Base-by-base conservation (phyloP, 1,140 invertebrate genomes). In the Trinorchestia longiramus region DNA sequence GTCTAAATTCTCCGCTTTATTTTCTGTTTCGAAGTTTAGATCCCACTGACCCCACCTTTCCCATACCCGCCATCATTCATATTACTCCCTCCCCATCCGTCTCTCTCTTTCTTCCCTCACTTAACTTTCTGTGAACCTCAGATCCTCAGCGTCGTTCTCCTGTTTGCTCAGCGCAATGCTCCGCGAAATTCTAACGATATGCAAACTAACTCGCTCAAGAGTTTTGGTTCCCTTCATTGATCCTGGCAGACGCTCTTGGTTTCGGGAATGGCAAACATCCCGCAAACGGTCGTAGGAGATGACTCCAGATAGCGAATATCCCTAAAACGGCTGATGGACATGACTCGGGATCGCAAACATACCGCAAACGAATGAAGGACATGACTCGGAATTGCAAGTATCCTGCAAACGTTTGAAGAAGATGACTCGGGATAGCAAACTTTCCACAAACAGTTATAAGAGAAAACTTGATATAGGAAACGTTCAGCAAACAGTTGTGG, bases 171-270 rank as follows among this genome's bases (percentile, higher is more conserved):
- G 57, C 40, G 43, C 95, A 42, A 40, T 53, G 62, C 43, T 43
- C 77, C 94, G 57, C 47, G 62, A 57, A 87, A 94, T 91, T 62
- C 47, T 96, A 94, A 57, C n/a, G 96, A 53, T 92, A 45, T 57
- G 92, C 92, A 94, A 94, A 94, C 92, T 94, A 44, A 44, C 43
- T 91, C 88, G 43, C 41, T 91, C 44, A 47, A 47, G 43, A 94
- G 92, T 94, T 45, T 94, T 94, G 92, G 92, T 47, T 43, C n/a
- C 92, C 92, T 45, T 43, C 44, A 94, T 94, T 43, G 92, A 91
- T 91, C 88, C 88, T 44, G 36, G 88, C 88, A 94, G 44, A 40
- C 44, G 92, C 44, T 94, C 43, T 94, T 23, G 92, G 92, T 94
- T 47, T 94, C 92, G 40, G 92, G 41, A n/a, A 94, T 44, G 8